Conservation (phyloP, 2,888 invertebrate species). For the Nymphalis urticae region DNA sequence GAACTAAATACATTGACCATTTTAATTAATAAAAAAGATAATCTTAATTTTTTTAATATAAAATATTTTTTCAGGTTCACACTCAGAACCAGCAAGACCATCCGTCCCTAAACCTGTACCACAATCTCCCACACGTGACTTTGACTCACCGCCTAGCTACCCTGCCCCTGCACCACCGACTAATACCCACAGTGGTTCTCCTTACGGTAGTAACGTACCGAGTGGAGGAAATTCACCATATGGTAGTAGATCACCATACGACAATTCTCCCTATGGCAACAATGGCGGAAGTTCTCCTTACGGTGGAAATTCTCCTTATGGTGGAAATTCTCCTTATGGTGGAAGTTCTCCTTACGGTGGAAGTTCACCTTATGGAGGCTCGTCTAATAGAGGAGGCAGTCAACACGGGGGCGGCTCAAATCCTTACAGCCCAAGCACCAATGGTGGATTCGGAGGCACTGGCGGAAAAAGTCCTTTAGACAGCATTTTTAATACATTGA, state of each 20-base stretch:
- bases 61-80: conserved; percentile 59
- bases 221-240: conserved; percentile 29
- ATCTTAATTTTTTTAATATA: conserved; percentile 3
- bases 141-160: conserved; percentile 67
- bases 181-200: conserved; percentile 37
- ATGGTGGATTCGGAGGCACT: conserved; percentile 31
- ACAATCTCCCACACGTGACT: conserved; percentile 55
- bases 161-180: conserved; percentile 71
- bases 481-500: conserved; percentile 36
- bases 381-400: conserved; percentile 44
- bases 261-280: conserved; percentile 30
- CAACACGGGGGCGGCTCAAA: conserved; percentile 43
- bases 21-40: neutral
- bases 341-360: conserved; percentile 43
- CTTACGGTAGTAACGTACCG: conserved; percentile 30
- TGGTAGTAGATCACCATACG: conserved; percentile 29
- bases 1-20: no score
- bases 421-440: conserved; percentile 5
- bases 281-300: conserved; percentile 31
- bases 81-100: conserved; percentile 64
- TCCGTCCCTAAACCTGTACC: conserved; percentile 57
- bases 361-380: conserved; percentile 48
- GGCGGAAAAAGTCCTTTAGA: conserved; percentile 38
- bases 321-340: conserved; percentile 43
- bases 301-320: conserved; percentile 43